A percentile compares a stretch with the other conserved stretches of the same genome.
These are phyloP conservation scores for Peromyscus californicus DNA, from an alignment of 2,113 vertebrate genomes.

Conservation along the genomic window DNA sequence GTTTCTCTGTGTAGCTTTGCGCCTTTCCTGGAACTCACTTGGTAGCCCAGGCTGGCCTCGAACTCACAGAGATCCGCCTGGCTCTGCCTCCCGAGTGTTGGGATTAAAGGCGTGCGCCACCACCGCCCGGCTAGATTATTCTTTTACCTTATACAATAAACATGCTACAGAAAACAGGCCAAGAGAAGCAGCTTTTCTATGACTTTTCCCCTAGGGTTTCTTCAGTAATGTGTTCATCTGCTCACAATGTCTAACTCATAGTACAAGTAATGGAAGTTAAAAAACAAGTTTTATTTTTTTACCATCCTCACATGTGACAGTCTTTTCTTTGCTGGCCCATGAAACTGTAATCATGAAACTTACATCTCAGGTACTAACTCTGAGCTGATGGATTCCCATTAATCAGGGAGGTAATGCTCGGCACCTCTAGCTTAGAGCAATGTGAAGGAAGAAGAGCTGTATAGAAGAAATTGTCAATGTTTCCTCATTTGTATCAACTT, in stretches of 20 bases:
- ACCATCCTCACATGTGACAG: neutral
- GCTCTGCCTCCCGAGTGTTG: too few relatives aligned
- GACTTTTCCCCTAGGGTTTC: neutral
- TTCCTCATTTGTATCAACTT: neutral
- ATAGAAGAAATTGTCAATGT: neutral
- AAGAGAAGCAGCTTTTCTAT: neutral
- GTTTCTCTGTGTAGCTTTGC: too few relatives aligned
- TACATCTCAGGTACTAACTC: neutral
- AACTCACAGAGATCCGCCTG: too few relatives aligned
- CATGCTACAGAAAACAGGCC: neutral
- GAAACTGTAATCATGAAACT: conserved; percentile 62
- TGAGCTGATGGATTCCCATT: neutral
- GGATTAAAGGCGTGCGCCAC: too few relatives aligned
- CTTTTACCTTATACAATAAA: neutral
- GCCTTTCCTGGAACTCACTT: too few relatives aligned
- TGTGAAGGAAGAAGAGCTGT: neutral
- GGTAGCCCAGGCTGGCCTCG: too few relatives aligned
- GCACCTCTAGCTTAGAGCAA: neutral
- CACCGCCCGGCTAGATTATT: too few relatives aligned
- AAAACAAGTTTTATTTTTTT: neutral
- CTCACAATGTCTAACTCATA: neutral
- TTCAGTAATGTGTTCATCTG: neutral
- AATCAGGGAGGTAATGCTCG: neutral
- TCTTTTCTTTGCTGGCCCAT: conserved; percentile 48
- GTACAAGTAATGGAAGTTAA: neutral